phyloP scores from a whole-genome alignment of 2,888 invertebrate genomes.

The Phengaris alcon region DNA sequence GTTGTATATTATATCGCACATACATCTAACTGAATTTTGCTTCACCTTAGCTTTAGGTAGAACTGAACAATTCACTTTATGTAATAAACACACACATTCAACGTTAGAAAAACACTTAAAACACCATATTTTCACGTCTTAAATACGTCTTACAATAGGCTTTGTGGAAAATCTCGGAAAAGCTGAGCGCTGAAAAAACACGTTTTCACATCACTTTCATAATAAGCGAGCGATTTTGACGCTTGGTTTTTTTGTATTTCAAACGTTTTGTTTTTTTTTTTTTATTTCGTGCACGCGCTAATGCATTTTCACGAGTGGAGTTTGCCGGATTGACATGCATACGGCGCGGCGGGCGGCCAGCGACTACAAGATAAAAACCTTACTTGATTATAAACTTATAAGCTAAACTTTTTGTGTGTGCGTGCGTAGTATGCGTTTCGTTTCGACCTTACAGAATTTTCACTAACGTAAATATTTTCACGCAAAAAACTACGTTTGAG shows the following conservation, averaged over 20 bases:
- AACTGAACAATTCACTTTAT: conserved; percentile 75
- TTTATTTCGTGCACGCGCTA: conserved; percentile 56
- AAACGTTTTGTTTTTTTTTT: conserved; percentile 47
- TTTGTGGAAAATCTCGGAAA: conserved; percentile 66
- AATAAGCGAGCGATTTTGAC: conserved; percentile 59
- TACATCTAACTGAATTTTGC: conserved; percentile 77
- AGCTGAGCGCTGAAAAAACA: conserved; percentile 59
- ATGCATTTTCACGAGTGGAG: conserved; percentile 61
- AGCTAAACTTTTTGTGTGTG: conserved; percentile 77
- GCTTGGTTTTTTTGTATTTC: conserved; percentile 35
- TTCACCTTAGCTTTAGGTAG: conserved; percentile 68
- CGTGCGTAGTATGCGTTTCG: conserved; percentile 62
- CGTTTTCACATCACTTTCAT: conserved; percentile 73
- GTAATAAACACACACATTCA: conserved; percentile 70
- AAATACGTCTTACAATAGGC: conserved; percentile 68
- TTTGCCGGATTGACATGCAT: conserved; percentile 67
- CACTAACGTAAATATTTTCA: conserved; percentile 44
- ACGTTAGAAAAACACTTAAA: conserved; percentile 72
- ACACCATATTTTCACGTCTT: conserved; percentile 63
- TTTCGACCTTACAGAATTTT: conserved; percentile 73
- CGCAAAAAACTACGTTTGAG: not conserved
- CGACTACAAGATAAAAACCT: conserved; percentile 79
- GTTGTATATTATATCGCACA: conserved; percentile 78
- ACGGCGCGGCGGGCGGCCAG: conserved; percentile 67
- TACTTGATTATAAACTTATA: conserved; percentile 79